Base-by-base conservation (phyloP, 2,113 vertebrate genomes). In the Rhizomys pruinosus region DNA sequence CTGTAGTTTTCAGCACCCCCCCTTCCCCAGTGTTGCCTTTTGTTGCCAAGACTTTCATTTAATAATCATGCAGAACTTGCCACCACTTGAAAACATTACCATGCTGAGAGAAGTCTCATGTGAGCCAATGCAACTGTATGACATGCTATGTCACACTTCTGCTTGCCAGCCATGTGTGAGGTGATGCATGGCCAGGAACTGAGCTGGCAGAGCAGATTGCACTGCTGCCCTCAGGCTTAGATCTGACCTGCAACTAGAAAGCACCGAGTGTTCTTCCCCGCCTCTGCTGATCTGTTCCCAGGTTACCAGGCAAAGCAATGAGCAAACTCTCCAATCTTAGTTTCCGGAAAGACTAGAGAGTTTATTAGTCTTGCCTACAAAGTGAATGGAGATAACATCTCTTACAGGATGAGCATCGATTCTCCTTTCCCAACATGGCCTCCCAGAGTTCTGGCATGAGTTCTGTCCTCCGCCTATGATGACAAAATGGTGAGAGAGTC, bases 11-110 rank as follows among this genome's bases (percentile, higher is more conserved):
- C 57, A 93, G 37, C 20, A 11, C 17, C 4, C 59, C 39, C 13
- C 3, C 3, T 4, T 3, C 6, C 4, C 0, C 17, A 57, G 90
- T 15, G 55, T 81, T 88, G 13, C 80, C 72, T 92, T 86, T 63
- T 73, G 42, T 72, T 94, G 82, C 20, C 32, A 77, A 81, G 37
- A 0, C 68, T 85, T 90, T 93, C 52, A 19, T 72, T 94, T 90
- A 84, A 69, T 77, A 87, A 92, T 85, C 39, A 29, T 66, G 72
- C 87, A 57, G 79, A 73, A 92, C 7, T 39, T 84, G 72, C 11
- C 19, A 80, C 27, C 87, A 42, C 81, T 87, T 90, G 27, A 61
- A 92, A 90, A 71, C 55, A 64, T 84, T 87, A 76, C 52, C 34
- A 13, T 81, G 85, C 73, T 82, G 57, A 69, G 87, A n/a, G 63